A percentile compares a stretch with the other conserved stretches of the same genome.
These are phyloP conservation scores for Amblyopsis rosae DNA, from an alignment of 2,113 vertebrate species.

Conservation along the genomic window DNA sequence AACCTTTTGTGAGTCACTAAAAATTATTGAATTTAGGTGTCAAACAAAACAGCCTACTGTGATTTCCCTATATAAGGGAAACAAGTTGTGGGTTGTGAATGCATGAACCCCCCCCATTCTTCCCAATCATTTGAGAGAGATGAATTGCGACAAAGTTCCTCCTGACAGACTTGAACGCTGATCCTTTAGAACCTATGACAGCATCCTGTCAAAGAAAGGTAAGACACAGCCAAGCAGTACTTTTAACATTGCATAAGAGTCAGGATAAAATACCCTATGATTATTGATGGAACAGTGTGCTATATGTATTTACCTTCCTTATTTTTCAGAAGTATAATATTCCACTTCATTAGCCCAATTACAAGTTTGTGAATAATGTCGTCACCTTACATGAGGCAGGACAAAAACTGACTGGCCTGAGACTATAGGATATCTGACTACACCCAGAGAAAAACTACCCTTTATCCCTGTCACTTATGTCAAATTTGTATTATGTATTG, in stretches of 20 bases:
- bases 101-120: slow-evolving; percentile 18
- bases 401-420: too few species aligned
- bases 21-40: slow-evolving; percentile 17
- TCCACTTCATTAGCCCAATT: too few species aligned
- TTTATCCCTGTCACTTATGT: too few species aligned
- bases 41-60: slow-evolving; percentile 31
- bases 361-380: too few species aligned
- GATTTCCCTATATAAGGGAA: slow-evolving; percentile 22
- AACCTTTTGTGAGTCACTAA: not conserved
- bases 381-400: too few species aligned
- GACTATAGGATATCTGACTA: too few species aligned
- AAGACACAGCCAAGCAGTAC: slow-evolving; percentile 41
- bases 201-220: slow-evolving; percentile 30
- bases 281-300: too few species aligned
- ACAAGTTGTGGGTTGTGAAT: slow-evolving; percentile 6
- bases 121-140: not conserved
- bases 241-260: slow-evolving; percentile 6
- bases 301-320: too few species aligned
- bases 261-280: too few species aligned
- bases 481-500: too few species aligned
- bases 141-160: slow-evolving; percentile 59
- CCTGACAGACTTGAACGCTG: slow-evolving; percentile 46
- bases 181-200: slow-evolving; percentile 54
- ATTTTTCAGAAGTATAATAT: too few species aligned
- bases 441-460: too few species aligned